A percentile compares a stretch with the other conserved stretches of the same genome.
phyloP scores from a whole-genome alignment of 2,113 vertebrate species.

The Rhea americana region DNA sequence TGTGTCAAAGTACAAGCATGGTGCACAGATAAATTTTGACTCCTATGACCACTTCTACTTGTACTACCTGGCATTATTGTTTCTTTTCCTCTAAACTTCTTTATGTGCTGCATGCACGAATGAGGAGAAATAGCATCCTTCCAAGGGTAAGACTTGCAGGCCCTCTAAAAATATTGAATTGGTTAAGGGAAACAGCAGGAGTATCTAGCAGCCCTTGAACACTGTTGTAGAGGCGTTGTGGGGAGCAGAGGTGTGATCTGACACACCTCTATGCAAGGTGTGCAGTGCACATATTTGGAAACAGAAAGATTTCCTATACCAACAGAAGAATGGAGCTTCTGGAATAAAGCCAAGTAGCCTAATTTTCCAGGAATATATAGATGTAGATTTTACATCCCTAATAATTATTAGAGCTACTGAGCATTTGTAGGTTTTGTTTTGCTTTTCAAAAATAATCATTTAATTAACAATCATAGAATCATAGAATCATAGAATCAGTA shows the following conservation, averaged over 20 bases:
- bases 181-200: not conserved
- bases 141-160: not conserved
- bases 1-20: accelerated
- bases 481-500: no score
- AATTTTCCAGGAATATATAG: not conserved
- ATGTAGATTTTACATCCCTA: not conserved
- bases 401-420: not conserved
- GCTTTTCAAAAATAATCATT: not conserved
- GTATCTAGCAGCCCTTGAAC: not conserved
- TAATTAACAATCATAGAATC: not conserved
- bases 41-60: not conserved
- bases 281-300: accelerated
- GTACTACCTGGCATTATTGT: not conserved
- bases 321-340: not conserved
- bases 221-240: not conserved
- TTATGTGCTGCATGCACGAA: not conserved
- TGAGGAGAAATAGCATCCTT: not conserved
- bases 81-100: not conserved
- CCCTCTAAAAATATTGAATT: not conserved
- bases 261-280: not conserved
- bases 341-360: not conserved
- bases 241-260: accelerated
- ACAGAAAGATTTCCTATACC: not conserved
- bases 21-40: not conserved
- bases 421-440: not conserved